These are phyloP conservation scores for Thalassarche chlororhynchos DNA, from an alignment of 2,113 vertebrate species.

Conservation along the genomic window DNA sequence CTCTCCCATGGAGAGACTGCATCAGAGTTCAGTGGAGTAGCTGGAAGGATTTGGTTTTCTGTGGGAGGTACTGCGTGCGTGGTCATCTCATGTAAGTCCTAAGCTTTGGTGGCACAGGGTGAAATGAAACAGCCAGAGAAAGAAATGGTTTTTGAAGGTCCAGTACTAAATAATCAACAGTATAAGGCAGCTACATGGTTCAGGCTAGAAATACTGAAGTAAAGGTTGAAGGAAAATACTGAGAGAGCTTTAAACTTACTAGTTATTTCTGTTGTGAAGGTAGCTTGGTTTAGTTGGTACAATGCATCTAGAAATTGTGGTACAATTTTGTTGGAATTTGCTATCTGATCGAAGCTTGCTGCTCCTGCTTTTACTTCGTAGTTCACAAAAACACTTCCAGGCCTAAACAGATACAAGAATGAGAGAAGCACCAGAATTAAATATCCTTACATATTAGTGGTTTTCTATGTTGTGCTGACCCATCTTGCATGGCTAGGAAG, in stretches of 20 bases:
- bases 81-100: not conserved
- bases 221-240: not conserved
- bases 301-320: not conserved
- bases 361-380: slow-evolving; percentile 38
- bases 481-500: not conserved
- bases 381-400: slow-evolving; percentile 68
- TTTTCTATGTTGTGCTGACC: not conserved
- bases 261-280: slow-evolving; percentile 34
- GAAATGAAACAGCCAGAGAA: not conserved
- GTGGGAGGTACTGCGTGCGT: not conserved
- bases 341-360: not conserved
- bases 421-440: not conserved
- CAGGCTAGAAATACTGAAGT: not conserved
- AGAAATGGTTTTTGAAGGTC: not conserved
- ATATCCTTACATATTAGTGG: not conserved
- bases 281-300: not conserved
- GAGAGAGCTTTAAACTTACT: slow-evolving; percentile 28
- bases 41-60: not conserved
- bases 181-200: not conserved
- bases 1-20: not conserved
- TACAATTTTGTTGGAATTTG: slow-evolving; percentile 15
- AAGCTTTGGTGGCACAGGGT: not conserved
- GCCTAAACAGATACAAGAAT: slow-evolving; percentile 49
- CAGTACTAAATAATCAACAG: not conserved
- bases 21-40: not conserved